phyloP scores from a whole-genome alignment of 2,888 invertebrate genomes.

The Noctua janthina region DNA sequence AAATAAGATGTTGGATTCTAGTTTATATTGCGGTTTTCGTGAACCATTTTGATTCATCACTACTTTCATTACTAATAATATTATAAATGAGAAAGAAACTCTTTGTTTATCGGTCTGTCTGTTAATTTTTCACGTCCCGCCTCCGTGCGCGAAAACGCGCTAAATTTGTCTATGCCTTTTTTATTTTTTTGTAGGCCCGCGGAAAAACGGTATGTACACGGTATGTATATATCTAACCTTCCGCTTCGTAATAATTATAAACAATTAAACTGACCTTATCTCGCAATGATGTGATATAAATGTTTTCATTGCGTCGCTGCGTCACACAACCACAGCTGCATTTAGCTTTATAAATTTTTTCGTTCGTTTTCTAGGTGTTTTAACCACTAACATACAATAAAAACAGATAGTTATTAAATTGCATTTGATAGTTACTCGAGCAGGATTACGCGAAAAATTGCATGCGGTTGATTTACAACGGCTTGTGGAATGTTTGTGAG shows the following conservation, averaged over 20 bases:
- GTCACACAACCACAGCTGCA: background rate
- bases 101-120: background rate
- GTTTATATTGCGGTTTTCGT: background rate
- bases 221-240: background rate
- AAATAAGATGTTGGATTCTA: conserved; percentile 1
- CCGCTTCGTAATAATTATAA: background rate
- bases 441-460: background rate
- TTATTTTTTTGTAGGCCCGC: too few species aligned
- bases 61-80: background rate
- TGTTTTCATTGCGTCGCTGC: background rate
- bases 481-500: background rate
- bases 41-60: background rate
- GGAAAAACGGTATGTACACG: background rate
- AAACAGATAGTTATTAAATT: background rate
- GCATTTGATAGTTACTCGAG: background rate
- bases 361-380: background rate
- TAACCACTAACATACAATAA: background rate
- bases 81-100: background rate
- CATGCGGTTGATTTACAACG: too few species aligned
- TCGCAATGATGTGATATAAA: background rate
- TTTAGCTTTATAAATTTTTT: background rate
- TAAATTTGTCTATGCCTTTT: too few species aligned
- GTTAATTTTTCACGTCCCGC: too few species aligned
- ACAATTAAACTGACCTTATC: background rate
- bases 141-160: too few species aligned